phyloP scores from a whole-genome alignment of 1,140 invertebrate genomes.

The Brevipalpus yothersi region DNA sequence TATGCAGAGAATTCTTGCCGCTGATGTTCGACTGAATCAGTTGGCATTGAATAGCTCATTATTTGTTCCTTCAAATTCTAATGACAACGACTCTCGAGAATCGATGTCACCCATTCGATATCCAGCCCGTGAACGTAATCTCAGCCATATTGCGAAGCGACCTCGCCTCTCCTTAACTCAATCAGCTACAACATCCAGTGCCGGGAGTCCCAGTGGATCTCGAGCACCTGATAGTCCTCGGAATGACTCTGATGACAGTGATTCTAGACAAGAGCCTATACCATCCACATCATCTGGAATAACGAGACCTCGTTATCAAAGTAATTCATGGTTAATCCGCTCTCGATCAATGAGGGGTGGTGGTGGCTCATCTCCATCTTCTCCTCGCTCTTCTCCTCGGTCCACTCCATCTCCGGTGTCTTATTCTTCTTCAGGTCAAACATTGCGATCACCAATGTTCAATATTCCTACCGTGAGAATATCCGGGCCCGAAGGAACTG shows the following conservation, averaged over 20 bases:
- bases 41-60: background rate
- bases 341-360: background rate
- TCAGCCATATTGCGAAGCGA: too few species aligned
- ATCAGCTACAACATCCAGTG: background rate
- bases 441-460: background rate
- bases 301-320: background rate
- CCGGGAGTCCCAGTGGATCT: background rate
- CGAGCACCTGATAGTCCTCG: background rate
- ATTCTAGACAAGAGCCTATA: background rate
- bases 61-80: background rate
- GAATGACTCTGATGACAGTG: background rate
- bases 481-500: background rate
- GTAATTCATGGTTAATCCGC: background rate
- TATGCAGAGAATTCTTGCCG: slow-evolving; percentile 6
- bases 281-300: background rate
- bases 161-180: background rate
- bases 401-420: background rate
- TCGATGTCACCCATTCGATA: background rate
- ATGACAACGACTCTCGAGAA: background rate
- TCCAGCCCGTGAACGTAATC: background rate
- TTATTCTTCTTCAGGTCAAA: background rate
- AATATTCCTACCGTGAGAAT: background rate
- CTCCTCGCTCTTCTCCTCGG: too few species aligned
- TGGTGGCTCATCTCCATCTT: too few species aligned
- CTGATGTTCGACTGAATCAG: slow-evolving; percentile 2